A percentile compares a stretch with the other conserved stretches of the same genome.
Conservation (phyloP, 2,113 vertebrate genomes). For the Dromaius novaehollandiae region DNA sequence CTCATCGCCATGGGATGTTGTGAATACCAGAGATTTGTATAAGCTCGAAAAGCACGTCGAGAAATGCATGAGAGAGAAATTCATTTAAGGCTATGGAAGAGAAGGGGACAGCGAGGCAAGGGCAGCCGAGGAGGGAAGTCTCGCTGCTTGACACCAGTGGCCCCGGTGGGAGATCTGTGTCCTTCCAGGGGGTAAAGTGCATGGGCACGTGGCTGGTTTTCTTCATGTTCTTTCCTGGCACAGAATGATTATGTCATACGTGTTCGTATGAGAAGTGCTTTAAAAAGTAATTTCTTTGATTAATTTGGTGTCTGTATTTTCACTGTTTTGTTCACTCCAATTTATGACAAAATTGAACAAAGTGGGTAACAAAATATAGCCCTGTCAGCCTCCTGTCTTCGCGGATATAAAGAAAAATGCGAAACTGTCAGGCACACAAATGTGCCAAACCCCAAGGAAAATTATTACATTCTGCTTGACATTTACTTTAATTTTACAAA, state of each 20-base stretch:
- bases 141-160: neutral
- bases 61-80: neutral
- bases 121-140: neutral
- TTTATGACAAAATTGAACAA: conserved; percentile 74
- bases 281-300: conserved; percentile 71
- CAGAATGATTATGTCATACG: neutral
- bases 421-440: conserved; percentile 75
- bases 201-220: neutral
- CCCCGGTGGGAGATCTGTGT: neutral
- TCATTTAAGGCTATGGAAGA: neutral
- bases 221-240: neutral
- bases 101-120: neutral
- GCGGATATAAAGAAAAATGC: conserved; percentile 79
- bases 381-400: conserved; percentile 72
- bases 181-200: neutral
- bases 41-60: neutral
- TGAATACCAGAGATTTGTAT: neutral
- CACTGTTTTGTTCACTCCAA: conserved; percentile 57
- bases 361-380: conserved; percentile 76
- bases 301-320: conserved; percentile 73
- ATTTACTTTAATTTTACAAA: conserved; percentile 74
- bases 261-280: conserved; percentile 44
- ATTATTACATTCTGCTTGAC: conserved; percentile 66
- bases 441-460: conserved; percentile 68
- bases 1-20: neutral